A percentile compares a stretch with the other conserved stretches of the same genome.
These are phyloP conservation scores for Dryoscopus gambensis DNA, from an alignment of 2,113 vertebrate genomes.

Conservation along the genomic window DNA sequence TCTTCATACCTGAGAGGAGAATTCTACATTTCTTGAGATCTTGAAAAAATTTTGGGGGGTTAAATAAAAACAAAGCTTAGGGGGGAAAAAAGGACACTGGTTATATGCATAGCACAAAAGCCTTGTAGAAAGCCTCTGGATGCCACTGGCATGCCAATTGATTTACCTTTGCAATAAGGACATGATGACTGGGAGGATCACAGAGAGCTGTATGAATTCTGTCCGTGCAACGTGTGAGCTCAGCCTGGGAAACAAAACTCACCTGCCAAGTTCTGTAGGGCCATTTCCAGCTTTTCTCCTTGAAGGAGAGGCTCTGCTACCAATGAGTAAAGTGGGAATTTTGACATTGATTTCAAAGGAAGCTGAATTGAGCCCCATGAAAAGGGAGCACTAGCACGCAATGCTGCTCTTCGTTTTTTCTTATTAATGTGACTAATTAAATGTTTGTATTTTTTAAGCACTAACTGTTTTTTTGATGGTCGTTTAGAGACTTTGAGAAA, in stretches of 20 bases:
- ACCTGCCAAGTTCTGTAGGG: neutral
- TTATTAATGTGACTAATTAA: constrained; percentile 62
- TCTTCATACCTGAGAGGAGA: neutral
- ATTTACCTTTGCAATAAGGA: neutral
- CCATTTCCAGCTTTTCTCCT: neutral
- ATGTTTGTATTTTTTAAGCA: constrained; percentile 61
- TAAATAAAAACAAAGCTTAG: neutral
- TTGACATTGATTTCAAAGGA: constrained; percentile 5
- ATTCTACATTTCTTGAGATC: neutral
- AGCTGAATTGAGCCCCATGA: neutral
- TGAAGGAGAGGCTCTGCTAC: neutral
- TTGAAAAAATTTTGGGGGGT: neutral
- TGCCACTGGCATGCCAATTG: neutral
- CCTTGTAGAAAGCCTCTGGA: neutral
- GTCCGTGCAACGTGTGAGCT: neutral
- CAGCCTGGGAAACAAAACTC: neutral
- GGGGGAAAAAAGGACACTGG: rapidly evolving
- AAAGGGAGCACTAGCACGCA: neutral
- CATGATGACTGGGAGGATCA: neutral
- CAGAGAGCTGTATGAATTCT: neutral
- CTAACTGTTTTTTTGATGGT: constrained; percentile 54
- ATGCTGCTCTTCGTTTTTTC: neutral
- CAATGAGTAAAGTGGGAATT: neutral
- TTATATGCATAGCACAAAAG: neutral
- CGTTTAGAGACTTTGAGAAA: constrained; percentile 62